Percentiles rank a stretch among this genome's conserved stretches.
These are phyloP conservation scores for Rhynchopsitta pachyrhyncha DNA, from an alignment of 2,113 vertebrate genomes.

Conservation along the genomic window DNA sequence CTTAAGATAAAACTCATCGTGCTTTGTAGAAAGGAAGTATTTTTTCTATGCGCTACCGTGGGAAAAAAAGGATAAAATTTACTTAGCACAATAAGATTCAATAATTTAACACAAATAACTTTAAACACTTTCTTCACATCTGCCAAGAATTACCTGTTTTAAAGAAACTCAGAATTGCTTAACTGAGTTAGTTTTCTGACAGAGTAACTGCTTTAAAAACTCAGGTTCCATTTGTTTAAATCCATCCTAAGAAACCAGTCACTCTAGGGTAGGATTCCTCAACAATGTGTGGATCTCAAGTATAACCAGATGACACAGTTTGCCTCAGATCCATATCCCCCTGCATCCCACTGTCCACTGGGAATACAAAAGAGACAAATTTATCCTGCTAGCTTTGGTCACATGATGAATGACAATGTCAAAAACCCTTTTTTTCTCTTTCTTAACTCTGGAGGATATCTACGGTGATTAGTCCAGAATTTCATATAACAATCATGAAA, in stretches of 20 bases:
- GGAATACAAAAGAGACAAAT: background rate
- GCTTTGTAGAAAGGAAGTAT: background rate
- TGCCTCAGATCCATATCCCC: background rate
- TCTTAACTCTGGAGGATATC: background rate
- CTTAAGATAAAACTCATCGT: background rate
- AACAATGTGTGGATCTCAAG: fast-evolving
- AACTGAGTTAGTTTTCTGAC: background rate
- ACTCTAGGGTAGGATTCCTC: background rate
- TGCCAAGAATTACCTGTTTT: background rate
- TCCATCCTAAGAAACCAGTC: background rate
- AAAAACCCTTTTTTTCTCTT: background rate
- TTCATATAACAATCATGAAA: background rate
- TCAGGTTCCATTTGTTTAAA: background rate
- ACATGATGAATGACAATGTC: background rate
- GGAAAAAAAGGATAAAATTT: background rate
- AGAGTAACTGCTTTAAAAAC: background rate
- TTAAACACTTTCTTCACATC: background rate
- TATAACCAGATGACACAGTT: fast-evolving
- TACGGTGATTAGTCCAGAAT: background rate
- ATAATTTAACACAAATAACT: background rate
- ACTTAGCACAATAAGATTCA: background rate
- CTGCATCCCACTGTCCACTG: background rate
- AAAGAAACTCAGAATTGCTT: background rate
- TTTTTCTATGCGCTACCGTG: background rate
- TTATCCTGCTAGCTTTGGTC: background rate